A percentile compares a stretch with the other conserved stretches of the same genome.
Conservation (phyloP, 2,888 invertebrate genomes). For the Globia sparganii region DNA sequence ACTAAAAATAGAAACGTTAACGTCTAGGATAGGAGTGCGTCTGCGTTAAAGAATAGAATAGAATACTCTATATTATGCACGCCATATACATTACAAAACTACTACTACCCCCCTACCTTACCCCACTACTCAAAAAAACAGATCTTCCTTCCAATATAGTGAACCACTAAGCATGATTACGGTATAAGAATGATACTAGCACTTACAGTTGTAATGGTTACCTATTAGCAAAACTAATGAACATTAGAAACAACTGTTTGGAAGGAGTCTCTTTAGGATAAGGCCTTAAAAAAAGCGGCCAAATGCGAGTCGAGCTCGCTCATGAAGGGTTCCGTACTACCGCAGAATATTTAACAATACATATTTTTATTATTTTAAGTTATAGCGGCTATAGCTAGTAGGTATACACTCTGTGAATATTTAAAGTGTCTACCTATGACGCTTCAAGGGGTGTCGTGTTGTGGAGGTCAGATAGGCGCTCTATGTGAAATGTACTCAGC, state of each 20-base stretch:
- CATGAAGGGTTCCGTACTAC: neutral
- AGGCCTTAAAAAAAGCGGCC: neutral
- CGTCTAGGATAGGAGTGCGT: neutral
- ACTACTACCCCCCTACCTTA: too few relatives aligned
- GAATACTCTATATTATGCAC: too few relatives aligned
- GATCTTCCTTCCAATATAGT: neutral
- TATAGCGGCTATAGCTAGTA: neutral
- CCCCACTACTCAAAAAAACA: too few relatives aligned
- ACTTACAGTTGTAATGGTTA: conserved; percentile 17
- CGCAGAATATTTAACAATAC: too few relatives aligned
- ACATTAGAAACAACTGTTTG: conserved; percentile 24
- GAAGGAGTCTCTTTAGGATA: conserved; percentile 10
- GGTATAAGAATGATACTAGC: conserved; percentile 30
- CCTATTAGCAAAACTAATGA: conserved; percentile 27
- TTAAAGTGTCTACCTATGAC: neutral
- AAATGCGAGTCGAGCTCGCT: neutral
- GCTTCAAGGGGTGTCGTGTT: too few relatives aligned
- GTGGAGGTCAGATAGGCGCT: too few relatives aligned
- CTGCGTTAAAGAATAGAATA: too few relatives aligned
- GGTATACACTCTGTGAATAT: neutral
- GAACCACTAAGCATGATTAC: conserved; percentile 32
- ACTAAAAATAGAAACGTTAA: neutral
- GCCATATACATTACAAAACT: too few relatives aligned
- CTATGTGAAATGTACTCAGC: too few relatives aligned
- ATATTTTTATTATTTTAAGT: neutral